Base-by-base conservation (phyloP, 2,797 vertebrate genomes). In the Protosalanx chinensis region DNA sequence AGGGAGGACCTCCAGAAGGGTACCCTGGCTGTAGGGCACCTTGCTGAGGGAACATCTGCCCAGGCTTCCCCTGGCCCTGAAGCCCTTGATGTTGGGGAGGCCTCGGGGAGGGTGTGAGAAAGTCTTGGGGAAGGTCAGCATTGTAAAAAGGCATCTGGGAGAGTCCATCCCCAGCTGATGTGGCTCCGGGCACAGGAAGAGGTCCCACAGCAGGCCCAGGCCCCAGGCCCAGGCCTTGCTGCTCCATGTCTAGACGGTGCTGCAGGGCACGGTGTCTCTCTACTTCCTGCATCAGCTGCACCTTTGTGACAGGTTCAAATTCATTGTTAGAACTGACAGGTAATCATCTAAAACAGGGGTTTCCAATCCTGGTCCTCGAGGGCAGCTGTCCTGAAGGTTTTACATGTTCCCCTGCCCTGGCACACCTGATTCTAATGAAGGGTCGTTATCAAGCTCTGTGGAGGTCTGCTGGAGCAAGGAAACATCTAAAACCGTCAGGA, bases 281-380 rank as follows among this genome's bases (percentile, higher is more conserved):
- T 73, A 97, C 92, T 83, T 97, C 96, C 78, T 96, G 90, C 96
- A 99, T 95, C 5, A 98, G 93, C 79, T 98, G 97, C 15, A 92
- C 51, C 51, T 56, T 56, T 56, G 18, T 56, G 18, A 56, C 51
- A 16, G 51, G 51, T n/a, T 16, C 18, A 56, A 56, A 56, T 56
- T 56, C 51, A 56, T 16, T 16, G 51, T 56, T 56, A 16, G 16
- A 56, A 56, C 51, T 46, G 41, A 46, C 41, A 46, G 41, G 41
- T 46, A 46, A 46, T 46, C 41, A 46, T 46, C 41, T 46, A 41
- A 41, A 7, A 12, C 37, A 27, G 23, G 23, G 23, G 23, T 27
- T 27, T 27, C 23, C 23, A 27, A 27, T 27, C 23, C 23, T 27
- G 23, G 23, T 27, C 23, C 23, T 27, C 23, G 23, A 27, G 23